Percentiles rank a stretch among this genome's conserved stretches.
phyloP scores from a whole-genome alignment of 2,797 vertebrate species.

The Sylvia borin region DNA sequence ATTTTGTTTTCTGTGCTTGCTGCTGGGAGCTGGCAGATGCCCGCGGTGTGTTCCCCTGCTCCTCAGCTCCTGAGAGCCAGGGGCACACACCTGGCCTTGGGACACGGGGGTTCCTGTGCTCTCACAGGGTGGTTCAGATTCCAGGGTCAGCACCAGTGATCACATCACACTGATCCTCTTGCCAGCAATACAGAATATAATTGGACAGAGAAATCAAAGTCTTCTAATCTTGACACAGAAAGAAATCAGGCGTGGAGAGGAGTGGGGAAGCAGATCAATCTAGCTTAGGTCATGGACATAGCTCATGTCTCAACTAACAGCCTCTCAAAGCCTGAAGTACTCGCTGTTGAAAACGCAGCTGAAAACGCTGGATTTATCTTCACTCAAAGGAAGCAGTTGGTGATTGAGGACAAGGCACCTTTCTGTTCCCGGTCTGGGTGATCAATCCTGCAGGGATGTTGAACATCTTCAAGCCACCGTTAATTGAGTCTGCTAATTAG shows the following conservation, averaged over 20 bases:
- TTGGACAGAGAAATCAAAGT: neutral
- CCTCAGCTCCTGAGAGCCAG: neutral
- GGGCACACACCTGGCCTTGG: neutral
- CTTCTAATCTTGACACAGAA: neutral
- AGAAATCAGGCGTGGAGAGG: neutral
- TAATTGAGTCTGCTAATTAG: constrained; percentile 3
- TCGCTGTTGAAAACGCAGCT: neutral
- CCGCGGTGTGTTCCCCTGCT: neutral
- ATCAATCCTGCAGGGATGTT: neutral
- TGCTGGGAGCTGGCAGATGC: neutral
- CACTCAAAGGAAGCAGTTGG: neutral
- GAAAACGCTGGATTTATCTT: neutral
- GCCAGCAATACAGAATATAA: neutral
- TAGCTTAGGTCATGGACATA: neutral
- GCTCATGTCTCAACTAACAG: neutral
- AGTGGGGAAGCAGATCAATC: neutral
- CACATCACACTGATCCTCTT: neutral
- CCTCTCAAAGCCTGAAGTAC: neutral
- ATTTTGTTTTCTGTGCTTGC: neutral
- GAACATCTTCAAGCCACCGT: neutral
- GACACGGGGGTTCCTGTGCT: neutral
- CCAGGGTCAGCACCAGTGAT: neutral
- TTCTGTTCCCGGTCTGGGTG: neutral
- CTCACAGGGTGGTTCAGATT: neutral
- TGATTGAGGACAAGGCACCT: neutral